Base-by-base conservation (phyloP, 2,113 vertebrate genomes). In the Aythya baeri region DNA sequence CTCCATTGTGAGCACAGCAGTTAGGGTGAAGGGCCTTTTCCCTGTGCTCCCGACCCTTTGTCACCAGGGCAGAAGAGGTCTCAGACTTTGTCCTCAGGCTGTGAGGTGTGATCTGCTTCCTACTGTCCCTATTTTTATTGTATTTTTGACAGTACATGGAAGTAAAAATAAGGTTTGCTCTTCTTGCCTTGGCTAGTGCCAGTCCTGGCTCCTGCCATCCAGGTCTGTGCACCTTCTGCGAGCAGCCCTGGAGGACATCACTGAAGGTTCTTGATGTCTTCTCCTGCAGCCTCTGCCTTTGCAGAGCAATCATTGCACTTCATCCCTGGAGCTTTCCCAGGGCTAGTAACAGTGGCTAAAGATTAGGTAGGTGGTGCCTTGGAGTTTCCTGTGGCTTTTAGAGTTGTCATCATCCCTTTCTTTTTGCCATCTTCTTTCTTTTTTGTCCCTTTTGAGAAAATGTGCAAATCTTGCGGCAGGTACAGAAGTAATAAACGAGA, bases 1-100 rank as follows among this genome's bases (percentile, higher is more conserved):
- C 0, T 73, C 27, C 16, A 2, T 5, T 10, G 41, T 58, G n/a
- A 75, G 52, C 3, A 0, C 5, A 34, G 78, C 83, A 86, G 6
- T 18, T 10, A 1, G 36, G 59, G 17, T 5, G 13, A 57, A 36
- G 77, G 61, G 54, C 2, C 63, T 73, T 29, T 2, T 32, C 59
- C 66, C 36, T 73, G 18, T 61, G 55, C 34, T 57, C 27, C 57
- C 73, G 14, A 11, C 34, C 79, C 41, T 54, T 16, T 11, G 34
- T 32, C 65, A 2, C 68, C 23, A 8, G 55, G 74, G 34, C 67
- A 68, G 78, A 23, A 78, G 75, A 26, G 74, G 65, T 10, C 52
- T 75, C 58, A 17, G 0, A 3, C 5, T 32, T 58, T 43, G 67
- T 26, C 71, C 59, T 80, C 43, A 0, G 67, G 67, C 29, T 73